phyloP scores from a whole-genome alignment of 2,888 invertebrate species.

The Bellardia pandia region DNA sequence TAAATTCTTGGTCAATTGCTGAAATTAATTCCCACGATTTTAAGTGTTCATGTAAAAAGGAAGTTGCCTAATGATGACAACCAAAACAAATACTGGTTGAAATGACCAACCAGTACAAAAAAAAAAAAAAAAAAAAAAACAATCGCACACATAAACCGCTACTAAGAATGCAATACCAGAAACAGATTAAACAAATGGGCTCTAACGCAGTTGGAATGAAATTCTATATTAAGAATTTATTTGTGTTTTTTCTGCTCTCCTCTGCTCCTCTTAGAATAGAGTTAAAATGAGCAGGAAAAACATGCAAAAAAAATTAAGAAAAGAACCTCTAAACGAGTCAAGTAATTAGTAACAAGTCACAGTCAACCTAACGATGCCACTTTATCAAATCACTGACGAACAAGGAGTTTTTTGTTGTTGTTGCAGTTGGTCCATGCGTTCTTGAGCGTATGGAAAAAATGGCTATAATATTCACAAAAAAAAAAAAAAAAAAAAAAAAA shows the following conservation, averaged over 20 bases:
- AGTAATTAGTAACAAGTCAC: conserved; percentile 76
- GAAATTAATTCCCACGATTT: conserved; percentile 72
- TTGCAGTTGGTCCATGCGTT: conserved; percentile 40
- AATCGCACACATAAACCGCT: neutral
- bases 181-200: conserved; percentile 67
- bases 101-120: conserved; percentile 33
- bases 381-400: conserved; percentile 74
- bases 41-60: conserved; percentile 72
- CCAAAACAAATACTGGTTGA: conserved; percentile 70
- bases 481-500: conserved; percentile 48
- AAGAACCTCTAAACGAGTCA: conserved; percentile 72
- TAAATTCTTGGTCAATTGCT: conserved; percentile 63
- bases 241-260: conserved; percentile 1
- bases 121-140: neutral
- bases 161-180: conserved; percentile 50
- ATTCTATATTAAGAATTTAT: conserved; percentile 67
- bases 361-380: conserved; percentile 75
- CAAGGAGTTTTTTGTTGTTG: conserved; percentile 33
- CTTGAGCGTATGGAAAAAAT: conserved; percentile 29
- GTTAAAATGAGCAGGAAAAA: conserved; percentile 28
- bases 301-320: neutral
- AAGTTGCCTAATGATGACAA: conserved; percentile 73
- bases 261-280: conserved; percentile 21
- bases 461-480: conserved; percentile 59
- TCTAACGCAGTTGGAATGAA: conserved; percentile 70